Base-by-base conservation (phyloP, 2,888 invertebrate species). In the Erpobdella octoculata region DNA sequence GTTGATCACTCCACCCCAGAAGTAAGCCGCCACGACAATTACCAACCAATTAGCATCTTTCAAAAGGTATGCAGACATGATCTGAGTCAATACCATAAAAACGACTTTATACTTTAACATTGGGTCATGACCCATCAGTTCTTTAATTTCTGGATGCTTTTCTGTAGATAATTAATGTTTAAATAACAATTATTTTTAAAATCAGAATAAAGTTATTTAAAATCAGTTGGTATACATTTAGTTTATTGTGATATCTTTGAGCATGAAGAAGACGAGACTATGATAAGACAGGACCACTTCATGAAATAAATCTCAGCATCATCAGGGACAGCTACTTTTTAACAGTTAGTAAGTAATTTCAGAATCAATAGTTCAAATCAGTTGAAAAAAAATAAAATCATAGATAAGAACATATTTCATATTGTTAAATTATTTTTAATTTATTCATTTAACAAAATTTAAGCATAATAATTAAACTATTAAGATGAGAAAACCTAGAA, bases 131-230 rank as follows among this genome's bases (percentile, higher is more conserved):
- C 89, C 89, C 84, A 89, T 89, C 72, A 89, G 82, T 81, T 92
- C 89, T 84, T 96, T 98, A 72, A 98, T 93, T 85, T 98, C 89
- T 6, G 98, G 98, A 84, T 98, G 92, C 85, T 96, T 96, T 80
- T 89, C 93, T 92, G 87, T 18, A 87, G 87, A n/a, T 59, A 15
- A 41, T 41, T 15, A 41, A 41, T 15, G n/a, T n/a, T n/a, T n/a
- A n/a, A n/a, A n/a, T n/a, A n/a, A n/a, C n/a, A 53, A 53, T 53
- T 25, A 53, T 53, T 53, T 53, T 53, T 28, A 53, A 53, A 53
- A 53, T 4, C n/a, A 41, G 46, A 41, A 41, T 15, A 15, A 15
- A n/a, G 46, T 41, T 12, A 41, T 41, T 41, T 41, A 15, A 41
- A 15, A 41, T 41, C 46, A 41, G n/a, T 15, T n/a, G n/a, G 12